Evolutionary conservation across 2,113 vertebrate genomes (phyloP).

Genomic region (Bos indicus): DNA sequence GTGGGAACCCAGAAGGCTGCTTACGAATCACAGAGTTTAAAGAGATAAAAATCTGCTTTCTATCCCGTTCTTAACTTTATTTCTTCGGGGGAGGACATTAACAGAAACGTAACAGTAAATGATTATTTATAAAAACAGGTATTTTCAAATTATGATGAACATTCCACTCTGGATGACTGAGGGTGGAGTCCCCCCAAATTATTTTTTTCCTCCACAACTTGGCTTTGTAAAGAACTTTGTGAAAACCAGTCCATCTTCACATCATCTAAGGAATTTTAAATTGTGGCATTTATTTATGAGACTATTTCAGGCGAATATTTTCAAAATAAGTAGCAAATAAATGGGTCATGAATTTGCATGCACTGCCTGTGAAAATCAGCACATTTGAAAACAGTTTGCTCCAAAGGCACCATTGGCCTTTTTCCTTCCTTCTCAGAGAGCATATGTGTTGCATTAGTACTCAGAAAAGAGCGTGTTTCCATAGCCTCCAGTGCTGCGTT

Average conservation of each 20-base stretch:
- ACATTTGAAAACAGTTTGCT: slow-evolving; percentile 6
- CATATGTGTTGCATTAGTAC: slow-evolving; percentile 63
- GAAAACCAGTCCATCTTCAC: background rate
- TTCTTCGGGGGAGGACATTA: background rate
- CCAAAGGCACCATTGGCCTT: background rate
- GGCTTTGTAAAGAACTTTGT: background rate
- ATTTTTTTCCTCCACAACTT: background rate
- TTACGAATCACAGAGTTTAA: background rate
- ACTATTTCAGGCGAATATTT: slow-evolving; percentile 14
- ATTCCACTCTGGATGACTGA: background rate
- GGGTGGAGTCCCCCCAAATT: background rate
- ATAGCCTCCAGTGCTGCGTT: slow-evolving; percentile 8
- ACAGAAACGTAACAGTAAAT: background rate
- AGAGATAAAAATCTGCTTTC: background rate
- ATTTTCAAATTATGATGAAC: background rate
- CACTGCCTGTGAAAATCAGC: background rate
- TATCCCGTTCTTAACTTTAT: background rate
- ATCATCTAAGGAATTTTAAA: background rate
- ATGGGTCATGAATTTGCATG: background rate
- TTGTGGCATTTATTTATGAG: background rate
- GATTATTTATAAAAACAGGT: background rate
- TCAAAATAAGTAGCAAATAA: background rate
- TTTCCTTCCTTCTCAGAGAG: background rate
- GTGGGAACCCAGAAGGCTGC: background rate
- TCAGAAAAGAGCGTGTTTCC: slow-evolving; percentile 35